Base-by-base conservation (phyloP, 2,797 vertebrate species). In the Oreochromis mossambicus region DNA sequence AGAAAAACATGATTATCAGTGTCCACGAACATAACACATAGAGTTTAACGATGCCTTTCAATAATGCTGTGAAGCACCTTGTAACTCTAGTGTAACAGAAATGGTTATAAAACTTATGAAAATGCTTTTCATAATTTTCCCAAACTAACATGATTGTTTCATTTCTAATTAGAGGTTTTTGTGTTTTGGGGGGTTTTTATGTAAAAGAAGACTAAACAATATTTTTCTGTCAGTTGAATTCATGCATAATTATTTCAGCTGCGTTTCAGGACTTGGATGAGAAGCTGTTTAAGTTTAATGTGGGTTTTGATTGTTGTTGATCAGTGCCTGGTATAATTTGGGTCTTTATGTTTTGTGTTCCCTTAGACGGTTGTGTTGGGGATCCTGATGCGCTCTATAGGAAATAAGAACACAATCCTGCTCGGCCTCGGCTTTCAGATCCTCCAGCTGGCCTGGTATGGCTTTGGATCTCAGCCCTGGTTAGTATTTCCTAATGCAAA, bases 381-480 rank as follows among this genome's bases (percentile, higher is more conserved):
- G 41, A 96, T 98, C 87, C 95, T 98, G 81, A 98, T 98, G 98
- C 97, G 98, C 51, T 98, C 98, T 0, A 98, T 98, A 87, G 98
- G 98, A 77, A 98, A 98, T 89, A 98, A 98, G 91, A 98, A 98
- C 95, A 98, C 98, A 51, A 98, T 98, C 91, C 96, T 98, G 4
- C 94, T 98, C 38, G 98, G 98, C 54, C 95, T 98, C 1, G 98
- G 97, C 86, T 98, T 98, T 94, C 98, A 98, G 96, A 98, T 98
- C 93, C 95, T 98, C 73, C 98, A 98, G 96, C 96, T 98, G 77
- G 97, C 98, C 88, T 98, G 98, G 97, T 98, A 98, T 0, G 98
- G 98, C 92, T 98, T 98, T 4, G 98, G 98, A 43, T 98, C 98
- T 0, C 98, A 98, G 94, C 98, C 97, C 81, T 98, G 98, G 98